phyloP scores from a whole-genome alignment of 2,797 vertebrate species.

The Siniperca undulata region DNA sequence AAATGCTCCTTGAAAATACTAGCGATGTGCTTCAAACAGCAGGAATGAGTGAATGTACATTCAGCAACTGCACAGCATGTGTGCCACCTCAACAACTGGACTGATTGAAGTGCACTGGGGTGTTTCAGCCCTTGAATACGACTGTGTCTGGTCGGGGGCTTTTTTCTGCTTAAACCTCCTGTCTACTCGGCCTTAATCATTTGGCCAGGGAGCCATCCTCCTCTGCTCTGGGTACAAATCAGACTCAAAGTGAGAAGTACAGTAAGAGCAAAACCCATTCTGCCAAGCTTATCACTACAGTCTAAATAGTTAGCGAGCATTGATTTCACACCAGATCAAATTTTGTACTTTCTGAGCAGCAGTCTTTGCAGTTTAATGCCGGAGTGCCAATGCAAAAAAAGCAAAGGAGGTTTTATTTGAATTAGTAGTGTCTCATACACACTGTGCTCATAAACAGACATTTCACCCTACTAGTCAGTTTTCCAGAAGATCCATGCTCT shows the following conservation, averaged over 20 bases:
- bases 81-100: slow-evolving; percentile 68
- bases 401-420: slow-evolving; percentile 12
- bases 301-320: slow-evolving; percentile 67
- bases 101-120: slow-evolving; percentile 83
- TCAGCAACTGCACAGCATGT: slow-evolving; percentile 48
- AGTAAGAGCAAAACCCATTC: slow-evolving; percentile 71
- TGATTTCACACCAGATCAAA: slow-evolving; percentile 73
- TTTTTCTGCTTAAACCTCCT: slow-evolving; percentile 68
- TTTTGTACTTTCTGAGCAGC: slow-evolving; percentile 49
- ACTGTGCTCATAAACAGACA: slow-evolving; percentile 32
- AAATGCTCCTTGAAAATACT: slow-evolving; percentile 24
- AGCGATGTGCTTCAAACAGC: slow-evolving; percentile 63
- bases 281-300: slow-evolving; percentile 70
- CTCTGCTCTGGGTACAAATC: slow-evolving; percentile 76
- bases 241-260: slow-evolving; percentile 76
- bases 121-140: slow-evolving; percentile 75
- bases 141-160: slow-evolving; percentile 57
- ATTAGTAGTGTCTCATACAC: slow-evolving; percentile 25
- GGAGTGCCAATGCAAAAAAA: slow-evolving; percentile 36
- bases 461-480: slow-evolving; percentile 41
- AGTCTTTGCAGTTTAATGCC: slow-evolving; percentile 31
- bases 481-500: slow-evolving; percentile 34
- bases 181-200: slow-evolving; percentile 72
- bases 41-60: slow-evolving; percentile 64
- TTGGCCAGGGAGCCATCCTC: slow-evolving; percentile 71